phyloP scores from a whole-genome alignment of 2,888 invertebrate species.

The Sicus ferrugineus region DNA sequence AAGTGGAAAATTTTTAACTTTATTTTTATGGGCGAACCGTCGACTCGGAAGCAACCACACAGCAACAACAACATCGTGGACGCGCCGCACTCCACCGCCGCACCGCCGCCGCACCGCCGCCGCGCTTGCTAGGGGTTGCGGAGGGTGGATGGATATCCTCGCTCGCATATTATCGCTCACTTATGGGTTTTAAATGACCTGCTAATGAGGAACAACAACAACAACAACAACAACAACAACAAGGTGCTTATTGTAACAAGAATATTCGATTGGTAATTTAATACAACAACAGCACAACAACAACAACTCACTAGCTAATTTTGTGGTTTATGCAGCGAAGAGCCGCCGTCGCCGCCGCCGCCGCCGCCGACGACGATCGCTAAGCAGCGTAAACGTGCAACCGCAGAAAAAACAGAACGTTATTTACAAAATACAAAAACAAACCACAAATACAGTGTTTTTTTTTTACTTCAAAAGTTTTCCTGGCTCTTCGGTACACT shows the following conservation, averaged over 20 bases:
- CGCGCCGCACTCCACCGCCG: neutral
- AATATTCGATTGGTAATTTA: slow-evolving; percentile 25
- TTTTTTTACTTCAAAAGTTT: no score
- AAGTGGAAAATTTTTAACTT: slow-evolving; percentile 49
- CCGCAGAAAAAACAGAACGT: slow-evolving; percentile 32
- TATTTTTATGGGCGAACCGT: slow-evolving; percentile 35
- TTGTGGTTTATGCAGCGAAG: neutral
- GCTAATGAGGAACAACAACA: neutral
- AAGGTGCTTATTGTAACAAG: slow-evolving; percentile 12
- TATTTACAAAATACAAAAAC: slow-evolving; percentile 12
- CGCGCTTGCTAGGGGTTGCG: neutral
- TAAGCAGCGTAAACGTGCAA: slow-evolving; percentile 16
- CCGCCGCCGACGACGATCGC: slow-evolving; percentile 26
- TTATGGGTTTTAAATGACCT: slow-evolving; percentile 31
- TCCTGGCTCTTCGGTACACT: no score
- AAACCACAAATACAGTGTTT: neutral
- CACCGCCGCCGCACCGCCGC: neutral
- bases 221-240: neutral
- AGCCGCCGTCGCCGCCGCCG: slow-evolving; percentile 4
- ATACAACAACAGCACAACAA: slow-evolving; percentile 30
- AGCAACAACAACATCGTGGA: slow-evolving; percentile 19
- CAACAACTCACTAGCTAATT: neutral
- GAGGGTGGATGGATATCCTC: neutral
- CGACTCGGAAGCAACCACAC: slow-evolving; percentile 39
- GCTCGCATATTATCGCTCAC: slow-evolving; percentile 27